Conservation (phyloP, 2,113 vertebrate genomes). For the Hemichromis elongatus region DNA sequence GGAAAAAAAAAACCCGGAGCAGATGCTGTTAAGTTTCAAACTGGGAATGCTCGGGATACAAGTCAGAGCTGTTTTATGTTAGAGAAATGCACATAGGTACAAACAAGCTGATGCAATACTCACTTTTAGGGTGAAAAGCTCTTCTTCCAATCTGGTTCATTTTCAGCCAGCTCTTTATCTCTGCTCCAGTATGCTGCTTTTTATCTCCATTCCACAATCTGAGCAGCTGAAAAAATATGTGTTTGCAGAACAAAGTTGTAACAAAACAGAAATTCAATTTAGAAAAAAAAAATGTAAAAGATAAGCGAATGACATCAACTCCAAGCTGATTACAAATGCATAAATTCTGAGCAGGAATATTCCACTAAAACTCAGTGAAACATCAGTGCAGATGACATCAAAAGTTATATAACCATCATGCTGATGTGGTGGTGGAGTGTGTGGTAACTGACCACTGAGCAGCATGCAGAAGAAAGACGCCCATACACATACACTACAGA, state of each 20-base stretch:
- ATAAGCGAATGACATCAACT: background rate
- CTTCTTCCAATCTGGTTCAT: background rate
- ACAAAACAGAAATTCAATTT: background rate
- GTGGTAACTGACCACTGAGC: constrained; percentile 37
- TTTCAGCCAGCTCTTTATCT: background rate
- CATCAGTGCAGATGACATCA: constrained; percentile 7
- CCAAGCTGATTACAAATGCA: background rate
- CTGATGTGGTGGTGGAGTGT: background rate
- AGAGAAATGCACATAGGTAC: background rate
- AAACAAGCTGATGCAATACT: background rate
- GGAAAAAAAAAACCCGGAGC: constrained; percentile 38
- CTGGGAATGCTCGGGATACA: constrained; percentile 3
- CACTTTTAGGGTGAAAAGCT: background rate
- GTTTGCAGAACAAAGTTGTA: background rate
- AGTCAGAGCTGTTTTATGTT: background rate
- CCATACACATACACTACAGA: background rate
- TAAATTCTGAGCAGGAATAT: background rate
- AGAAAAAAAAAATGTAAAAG: background rate
- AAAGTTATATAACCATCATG: constrained; percentile 31
- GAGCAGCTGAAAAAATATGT: background rate
- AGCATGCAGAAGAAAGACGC: constrained; percentile 39
- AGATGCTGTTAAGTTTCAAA: constrained; percentile 23
- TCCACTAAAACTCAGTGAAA: background rate
- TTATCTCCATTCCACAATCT: background rate
- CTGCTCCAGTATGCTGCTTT: background rate